These are phyloP conservation scores for Ophion costatus DNA, from an alignment of 2,888 invertebrate genomes.

Conservation along the genomic window DNA sequence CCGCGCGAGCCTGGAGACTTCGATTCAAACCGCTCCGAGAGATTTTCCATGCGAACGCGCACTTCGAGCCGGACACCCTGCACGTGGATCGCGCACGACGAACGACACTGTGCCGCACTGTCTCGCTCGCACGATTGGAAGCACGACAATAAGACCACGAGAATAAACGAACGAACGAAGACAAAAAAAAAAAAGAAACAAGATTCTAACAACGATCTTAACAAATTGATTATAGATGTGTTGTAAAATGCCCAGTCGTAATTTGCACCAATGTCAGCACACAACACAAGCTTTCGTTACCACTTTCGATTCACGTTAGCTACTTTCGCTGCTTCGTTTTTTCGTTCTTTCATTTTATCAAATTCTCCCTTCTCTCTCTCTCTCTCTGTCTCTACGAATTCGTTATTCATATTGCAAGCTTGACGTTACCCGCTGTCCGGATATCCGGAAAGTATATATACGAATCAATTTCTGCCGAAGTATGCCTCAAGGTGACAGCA, in stretches of 20 bases:
- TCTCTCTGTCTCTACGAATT: conserved; percentile 9
- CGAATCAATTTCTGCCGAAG: conserved; percentile 81
- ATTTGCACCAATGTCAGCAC: conserved; percentile 63
- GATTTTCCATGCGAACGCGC: no score
- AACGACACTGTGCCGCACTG: conserved; percentile 30
- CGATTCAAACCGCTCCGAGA: no score
- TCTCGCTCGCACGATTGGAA: conserved; percentile 67
- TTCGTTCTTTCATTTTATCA: background rate
- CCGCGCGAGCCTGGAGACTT: no score
- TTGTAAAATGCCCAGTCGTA: conserved; percentile 67
- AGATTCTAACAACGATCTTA: conserved; percentile 11
- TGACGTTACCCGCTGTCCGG: conserved; percentile 50
- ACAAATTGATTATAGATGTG: conserved; percentile 47
- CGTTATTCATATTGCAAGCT: conserved; percentile 68
- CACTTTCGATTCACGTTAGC: conserved; percentile 8
- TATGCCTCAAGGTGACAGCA: conserved; percentile 77
- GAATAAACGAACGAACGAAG: no score
- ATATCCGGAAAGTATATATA: conserved; percentile 52
- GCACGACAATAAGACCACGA: conserved; percentile 66
- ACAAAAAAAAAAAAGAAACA: conserved; percentile 34
- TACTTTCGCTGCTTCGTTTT: conserved; percentile 10
- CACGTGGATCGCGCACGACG: conserved; percentile 43
- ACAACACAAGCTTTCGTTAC: conserved; percentile 38
- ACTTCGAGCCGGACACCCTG: no score
- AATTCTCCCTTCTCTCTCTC: conserved; percentile 3